Percentiles rank a stretch among this genome's conserved stretches.
Conservation (phyloP, 2,888 invertebrate genomes). For the Cephalotes varians region DNA sequence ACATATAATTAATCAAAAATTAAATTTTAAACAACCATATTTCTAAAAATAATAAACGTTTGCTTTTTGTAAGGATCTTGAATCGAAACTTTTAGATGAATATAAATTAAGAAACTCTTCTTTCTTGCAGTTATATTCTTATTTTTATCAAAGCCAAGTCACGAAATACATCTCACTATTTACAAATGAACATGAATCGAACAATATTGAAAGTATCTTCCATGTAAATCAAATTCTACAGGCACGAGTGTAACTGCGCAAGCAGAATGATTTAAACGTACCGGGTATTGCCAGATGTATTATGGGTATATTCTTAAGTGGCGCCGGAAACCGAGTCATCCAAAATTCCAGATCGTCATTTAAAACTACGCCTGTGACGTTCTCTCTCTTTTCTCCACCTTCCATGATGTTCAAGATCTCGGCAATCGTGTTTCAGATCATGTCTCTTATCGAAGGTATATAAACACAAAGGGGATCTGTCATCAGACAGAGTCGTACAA, state of each 20-base stretch:
- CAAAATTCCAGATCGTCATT: conserved; percentile 88
- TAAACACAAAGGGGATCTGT: not conserved
- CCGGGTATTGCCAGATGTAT: conserved; percentile 93
- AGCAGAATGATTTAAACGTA: conserved; percentile 82
- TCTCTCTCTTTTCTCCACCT: not conserved
- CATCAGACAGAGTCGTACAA: not conserved
- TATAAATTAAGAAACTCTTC: not conserved
- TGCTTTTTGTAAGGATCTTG: not conserved
- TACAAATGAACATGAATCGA: not conserved
- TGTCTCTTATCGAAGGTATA: not conserved
- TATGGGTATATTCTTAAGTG: conserved; percentile 88
- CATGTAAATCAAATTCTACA: not conserved
- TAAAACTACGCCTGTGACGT: conserved; percentile 54
- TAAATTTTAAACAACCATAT: not conserved
- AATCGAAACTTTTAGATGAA: not conserved
- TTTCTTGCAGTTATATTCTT: not conserved
- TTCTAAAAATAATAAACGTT: not conserved
- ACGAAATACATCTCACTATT: not conserved
- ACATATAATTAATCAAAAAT: not conserved
- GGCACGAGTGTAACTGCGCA: not conserved
- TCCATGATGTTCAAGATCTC: conserved; percentile 44
- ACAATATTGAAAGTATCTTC: not conserved
- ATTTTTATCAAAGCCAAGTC: not conserved
- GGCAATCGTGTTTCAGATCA: not conserved
- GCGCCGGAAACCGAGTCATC: conserved; percentile 90